Percentiles rank a stretch among this genome's conserved stretches.
These are phyloP conservation scores for Patiria pectinifera DNA, from an alignment of 53 echinoderm and acorn worm genomes.

Conservation along the genomic window DNA sequence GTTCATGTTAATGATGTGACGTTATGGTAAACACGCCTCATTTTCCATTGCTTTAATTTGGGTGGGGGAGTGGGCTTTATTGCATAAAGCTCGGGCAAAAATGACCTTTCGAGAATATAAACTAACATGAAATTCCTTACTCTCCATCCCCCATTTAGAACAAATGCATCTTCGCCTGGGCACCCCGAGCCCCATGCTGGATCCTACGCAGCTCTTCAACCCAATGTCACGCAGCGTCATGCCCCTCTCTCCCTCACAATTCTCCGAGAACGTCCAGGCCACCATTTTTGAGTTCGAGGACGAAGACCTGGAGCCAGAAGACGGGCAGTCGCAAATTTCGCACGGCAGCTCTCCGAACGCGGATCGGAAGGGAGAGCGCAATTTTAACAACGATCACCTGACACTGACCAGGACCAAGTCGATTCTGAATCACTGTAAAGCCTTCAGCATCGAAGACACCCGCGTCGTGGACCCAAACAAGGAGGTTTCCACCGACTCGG, in stretches of 20 bases:
- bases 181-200: conserved; percentile 79
- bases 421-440: conserved; percentile 33
- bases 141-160: conserved; percentile 42
- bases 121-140: background rate
- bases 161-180: conserved; percentile 79
- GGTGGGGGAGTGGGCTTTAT: no score
- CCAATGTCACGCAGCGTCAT: conserved; percentile 66
- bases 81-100: no score
- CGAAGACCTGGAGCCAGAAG: conserved; percentile 37
- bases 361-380: conserved; percentile 11
- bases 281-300: conserved; percentile 76
- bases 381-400: background rate
- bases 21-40: no score
- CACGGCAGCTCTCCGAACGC: background rate
- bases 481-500: conserved; percentile 84
- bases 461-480: conserved; percentile 73
- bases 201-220: conserved; percentile 54
- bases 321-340: background rate
- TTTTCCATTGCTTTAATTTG: no score
- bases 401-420: conserved; percentile 27
- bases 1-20: no score
- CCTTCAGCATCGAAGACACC: conserved; percentile 83
- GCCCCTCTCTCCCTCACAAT: conserved; percentile 66
- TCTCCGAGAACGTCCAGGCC: conserved; percentile 67
- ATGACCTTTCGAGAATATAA: background rate